A percentile compares a stretch with the other conserved stretches of the same genome.
Conservation (phyloP, 1,140 invertebrate genomes). For the Scaptomyza hsui region DNA sequence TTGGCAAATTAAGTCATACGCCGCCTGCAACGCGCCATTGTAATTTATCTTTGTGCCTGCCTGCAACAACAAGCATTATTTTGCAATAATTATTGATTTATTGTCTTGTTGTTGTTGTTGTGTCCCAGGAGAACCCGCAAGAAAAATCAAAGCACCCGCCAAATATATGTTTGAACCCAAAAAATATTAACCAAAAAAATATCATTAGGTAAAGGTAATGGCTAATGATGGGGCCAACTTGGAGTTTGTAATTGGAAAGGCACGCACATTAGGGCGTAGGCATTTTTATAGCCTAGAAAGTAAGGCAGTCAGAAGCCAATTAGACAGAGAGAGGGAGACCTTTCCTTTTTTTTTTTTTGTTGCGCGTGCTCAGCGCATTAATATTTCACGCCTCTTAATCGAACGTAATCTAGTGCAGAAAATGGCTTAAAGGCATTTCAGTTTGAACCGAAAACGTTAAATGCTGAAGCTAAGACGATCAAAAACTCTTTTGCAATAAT, state of each 20-base stretch:
- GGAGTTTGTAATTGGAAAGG: slow-evolving; percentile 69
- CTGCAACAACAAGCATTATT: slow-evolving; percentile 49
- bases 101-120: slow-evolving; percentile 67
- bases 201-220: slow-evolving; percentile 68
- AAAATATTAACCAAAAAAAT: slow-evolving; percentile 36
- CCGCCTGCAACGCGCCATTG: slow-evolving; percentile 67
- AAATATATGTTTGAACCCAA: slow-evolving; percentile 47
- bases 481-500: no score
- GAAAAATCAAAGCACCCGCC: slow-evolving; percentile 71
- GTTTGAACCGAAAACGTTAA: slow-evolving; percentile 14
- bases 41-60: slow-evolving; percentile 69
- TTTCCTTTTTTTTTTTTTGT: slow-evolving; percentile 44
- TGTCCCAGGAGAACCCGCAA: slow-evolving; percentile 36
- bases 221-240: slow-evolving; percentile 64
- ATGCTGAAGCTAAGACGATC: slow-evolving; percentile 1
- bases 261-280: slow-evolving; percentile 79
- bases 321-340: slow-evolving; percentile 12
- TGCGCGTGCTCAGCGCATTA: slow-evolving; percentile 68
- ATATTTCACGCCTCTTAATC: slow-evolving; percentile 76
- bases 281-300: slow-evolving; percentile 73
- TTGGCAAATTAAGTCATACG: slow-evolving; percentile 83
- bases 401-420: slow-evolving; percentile 67
- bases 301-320: slow-evolving; percentile 22
- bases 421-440: slow-evolving; percentile 42
- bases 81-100: slow-evolving; percentile 82